Conservation (phyloP, 2,888 invertebrate genomes). For the Watsonalla cultraria region DNA sequence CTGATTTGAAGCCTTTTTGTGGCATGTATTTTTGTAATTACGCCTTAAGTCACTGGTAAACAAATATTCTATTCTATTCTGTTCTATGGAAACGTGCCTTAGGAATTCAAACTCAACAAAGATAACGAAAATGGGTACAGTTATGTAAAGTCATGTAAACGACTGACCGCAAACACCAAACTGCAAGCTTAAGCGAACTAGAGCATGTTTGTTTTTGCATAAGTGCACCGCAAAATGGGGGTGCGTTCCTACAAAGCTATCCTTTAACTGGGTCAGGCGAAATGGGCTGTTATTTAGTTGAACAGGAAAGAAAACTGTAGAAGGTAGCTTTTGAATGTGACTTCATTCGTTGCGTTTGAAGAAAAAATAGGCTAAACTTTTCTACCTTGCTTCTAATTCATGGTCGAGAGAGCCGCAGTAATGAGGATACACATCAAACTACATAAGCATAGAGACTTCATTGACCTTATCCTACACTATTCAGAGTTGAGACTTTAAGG, state of each 20-base stretch:
- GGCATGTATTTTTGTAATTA: no score
- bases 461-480: no score
- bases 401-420: no score
- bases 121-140: neutral
- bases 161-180: conserved; percentile 2
- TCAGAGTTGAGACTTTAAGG: no score
- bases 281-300: neutral
- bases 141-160: neutral
- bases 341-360: neutral
- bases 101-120: no score
- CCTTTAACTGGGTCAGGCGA: conserved; percentile 35
- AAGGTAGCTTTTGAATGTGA: neutral
- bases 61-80: no score
- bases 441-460: no score
- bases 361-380: neutral
- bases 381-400: neutral
- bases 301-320: neutral
- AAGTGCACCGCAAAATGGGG: conserved; percentile 41
- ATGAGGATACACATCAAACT: no score
- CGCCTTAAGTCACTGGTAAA: no score
- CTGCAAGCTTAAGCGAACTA: conserved; percentile 19
- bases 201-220: conserved; percentile 42
- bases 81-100: no score
- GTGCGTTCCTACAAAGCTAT: conserved; percentile 18
- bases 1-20: no score